Conservation (phyloP, 2,113 vertebrate genomes). For the Bubo blakistoni region DNA sequence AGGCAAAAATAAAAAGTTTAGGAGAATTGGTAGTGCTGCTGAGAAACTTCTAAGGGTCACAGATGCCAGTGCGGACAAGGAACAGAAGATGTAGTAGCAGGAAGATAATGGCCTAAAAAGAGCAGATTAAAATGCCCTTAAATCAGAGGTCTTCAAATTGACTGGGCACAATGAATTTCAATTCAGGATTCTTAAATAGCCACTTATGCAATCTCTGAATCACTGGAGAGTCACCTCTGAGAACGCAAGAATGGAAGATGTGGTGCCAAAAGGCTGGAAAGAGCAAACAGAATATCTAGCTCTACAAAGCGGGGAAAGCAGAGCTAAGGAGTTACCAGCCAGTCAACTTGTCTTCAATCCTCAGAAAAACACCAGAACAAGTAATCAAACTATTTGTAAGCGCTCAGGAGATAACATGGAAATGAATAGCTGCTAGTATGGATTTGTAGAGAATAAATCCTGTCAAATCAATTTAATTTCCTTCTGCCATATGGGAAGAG, state of each 20-base stretch:
- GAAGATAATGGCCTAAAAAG: not conserved
- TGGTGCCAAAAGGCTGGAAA: not conserved
- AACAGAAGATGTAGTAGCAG: not conserved
- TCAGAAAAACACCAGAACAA: constrained; percentile 1
- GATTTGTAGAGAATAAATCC: constrained; percentile 32
- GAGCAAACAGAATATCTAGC: not conserved
- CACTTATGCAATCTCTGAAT: not conserved
- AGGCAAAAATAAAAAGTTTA: not conserved
- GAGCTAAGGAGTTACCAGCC: not conserved
- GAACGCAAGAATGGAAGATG: not conserved
- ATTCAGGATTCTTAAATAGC: not conserved
- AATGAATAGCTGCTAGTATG: not conserved
- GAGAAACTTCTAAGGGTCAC: not conserved
- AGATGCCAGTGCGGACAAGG: not conserved
- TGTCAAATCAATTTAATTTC: constrained; percentile 31
- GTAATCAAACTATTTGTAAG: constrained; percentile 18
- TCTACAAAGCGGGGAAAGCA: not conserved
- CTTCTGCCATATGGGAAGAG: not conserved
- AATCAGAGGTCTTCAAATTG: not conserved
- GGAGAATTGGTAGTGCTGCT: not conserved
- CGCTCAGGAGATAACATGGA: not conserved
- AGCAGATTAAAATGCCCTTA: not conserved
- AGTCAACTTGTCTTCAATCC: not conserved
- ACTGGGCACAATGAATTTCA: not conserved
- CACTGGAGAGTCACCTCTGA: not conserved